A percentile compares a stretch with the other conserved stretches of the same genome.
phyloP scores from a whole-genome alignment of 2,113 vertebrate species.

The Calidris pygmaea region DNA sequence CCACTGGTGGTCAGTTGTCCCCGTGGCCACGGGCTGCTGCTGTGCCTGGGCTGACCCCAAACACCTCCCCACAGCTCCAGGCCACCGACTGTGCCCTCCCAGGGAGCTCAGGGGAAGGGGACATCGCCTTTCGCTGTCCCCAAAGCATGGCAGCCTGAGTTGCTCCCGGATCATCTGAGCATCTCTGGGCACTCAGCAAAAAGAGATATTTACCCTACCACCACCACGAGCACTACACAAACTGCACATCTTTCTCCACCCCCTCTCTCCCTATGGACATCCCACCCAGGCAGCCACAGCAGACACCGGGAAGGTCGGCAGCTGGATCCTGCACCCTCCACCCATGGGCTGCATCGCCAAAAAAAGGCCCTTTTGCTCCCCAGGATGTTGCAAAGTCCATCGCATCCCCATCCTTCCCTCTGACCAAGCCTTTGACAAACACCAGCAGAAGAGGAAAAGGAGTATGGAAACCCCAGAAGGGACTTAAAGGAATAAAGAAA shows the following conservation, averaged over 20 bases:
- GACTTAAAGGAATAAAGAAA: background rate
- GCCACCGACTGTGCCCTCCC: background rate
- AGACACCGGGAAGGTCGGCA: background rate
- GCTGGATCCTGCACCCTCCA: background rate
- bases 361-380: background rate
- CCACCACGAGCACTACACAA: background rate
- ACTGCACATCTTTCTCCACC: background rate
- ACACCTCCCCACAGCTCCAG: background rate
- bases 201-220: background rate
- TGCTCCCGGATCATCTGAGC: background rate
- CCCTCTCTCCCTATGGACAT: background rate
- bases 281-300: background rate
- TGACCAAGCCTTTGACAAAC: background rate
- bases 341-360: background rate
- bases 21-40: accelerated
- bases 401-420: background rate
- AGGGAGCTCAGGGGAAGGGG: background rate
- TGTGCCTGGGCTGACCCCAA: background rate
- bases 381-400: background rate
- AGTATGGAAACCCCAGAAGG: background rate
- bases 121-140: background rate
- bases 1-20: accelerated
- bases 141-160: background rate
- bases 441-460: background rate
- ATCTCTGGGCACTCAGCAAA: background rate